Evolutionary conservation across 2,113 vertebrate species (phyloP).

Genomic region (Cisticola juncidis): DNA sequence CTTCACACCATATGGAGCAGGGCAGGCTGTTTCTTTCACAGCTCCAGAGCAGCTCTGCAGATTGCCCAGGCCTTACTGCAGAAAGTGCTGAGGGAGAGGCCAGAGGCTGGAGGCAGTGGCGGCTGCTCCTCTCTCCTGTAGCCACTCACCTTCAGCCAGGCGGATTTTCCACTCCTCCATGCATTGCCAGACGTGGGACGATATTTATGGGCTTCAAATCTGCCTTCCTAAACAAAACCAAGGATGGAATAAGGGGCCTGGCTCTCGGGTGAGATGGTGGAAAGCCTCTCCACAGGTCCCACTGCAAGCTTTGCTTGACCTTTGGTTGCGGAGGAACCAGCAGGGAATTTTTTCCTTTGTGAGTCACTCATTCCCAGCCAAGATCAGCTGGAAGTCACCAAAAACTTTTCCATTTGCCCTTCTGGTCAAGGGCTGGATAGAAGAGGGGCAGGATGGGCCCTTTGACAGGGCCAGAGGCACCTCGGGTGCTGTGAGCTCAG

Average conservation of each 20-base stretch:
- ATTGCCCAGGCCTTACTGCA: not conserved
- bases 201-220: not conserved
- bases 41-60: not conserved
- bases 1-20: not conserved
- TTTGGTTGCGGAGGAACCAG: not conserved
- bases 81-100: fast-evolving
- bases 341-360: slow-evolving; percentile 36
- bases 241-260: not conserved
- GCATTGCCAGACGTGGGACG: not conserved
- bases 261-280: not conserved
- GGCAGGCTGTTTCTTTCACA: not conserved
- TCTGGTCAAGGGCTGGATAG: not conserved
- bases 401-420: slow-evolving; percentile 26
- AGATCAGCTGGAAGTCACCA: slow-evolving; percentile 43
- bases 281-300: not conserved
- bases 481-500: not conserved
- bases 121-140: not conserved
- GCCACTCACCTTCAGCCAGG: not conserved
- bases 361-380: slow-evolving; percentile 16
- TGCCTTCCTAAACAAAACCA: not conserved
- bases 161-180: not conserved
- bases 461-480: not conserved
- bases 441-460: not conserved
- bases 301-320: slow-evolving; percentile 7
- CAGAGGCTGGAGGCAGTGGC: not conserved